These are phyloP conservation scores for Micromesistius poutassou DNA, from an alignment of 2,797 vertebrate genomes.

Conservation along the genomic window DNA sequence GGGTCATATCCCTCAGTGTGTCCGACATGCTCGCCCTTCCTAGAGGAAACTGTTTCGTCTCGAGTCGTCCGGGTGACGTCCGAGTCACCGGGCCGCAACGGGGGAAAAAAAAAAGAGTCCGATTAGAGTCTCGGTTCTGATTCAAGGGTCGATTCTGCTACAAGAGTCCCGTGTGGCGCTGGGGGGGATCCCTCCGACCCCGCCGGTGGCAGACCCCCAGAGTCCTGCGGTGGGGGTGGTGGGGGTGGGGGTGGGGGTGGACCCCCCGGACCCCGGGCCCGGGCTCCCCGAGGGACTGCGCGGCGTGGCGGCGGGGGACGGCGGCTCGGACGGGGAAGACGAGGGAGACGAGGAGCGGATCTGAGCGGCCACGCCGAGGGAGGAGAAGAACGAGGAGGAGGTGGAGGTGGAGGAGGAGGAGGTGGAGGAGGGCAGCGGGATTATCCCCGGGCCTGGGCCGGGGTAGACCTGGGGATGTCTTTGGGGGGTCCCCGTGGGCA, in stretches of 20 bases:
- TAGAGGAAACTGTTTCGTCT: slow-evolving; percentile 11
- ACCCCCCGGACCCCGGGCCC: not conserved
- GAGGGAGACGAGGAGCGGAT: no score
- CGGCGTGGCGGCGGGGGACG: slow-evolving; percentile 37
- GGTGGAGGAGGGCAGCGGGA: slow-evolving; percentile 20
- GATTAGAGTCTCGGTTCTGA: no score
- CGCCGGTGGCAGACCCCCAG: not conserved
- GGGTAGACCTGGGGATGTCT: slow-evolving; percentile 56
- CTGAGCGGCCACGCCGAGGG: no score
- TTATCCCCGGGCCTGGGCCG: not conserved
- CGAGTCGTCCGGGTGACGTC: slow-evolving; percentile 31
- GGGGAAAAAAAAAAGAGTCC: no score
- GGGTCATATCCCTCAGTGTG: slow-evolving; percentile 15
- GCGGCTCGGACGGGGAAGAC: slow-evolving; percentile 7
- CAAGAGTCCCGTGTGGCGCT: slow-evolving; percentile 38
- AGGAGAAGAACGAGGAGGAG: no score
- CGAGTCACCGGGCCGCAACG: not conserved
- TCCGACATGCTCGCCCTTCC: not conserved
- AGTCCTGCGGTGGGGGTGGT: no score
- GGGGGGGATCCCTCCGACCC: slow-evolving; percentile 30
- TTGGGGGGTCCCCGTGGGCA: slow-evolving; percentile 22
- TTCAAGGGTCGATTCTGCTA: slow-evolving; percentile 38
- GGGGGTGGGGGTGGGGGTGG: no score
- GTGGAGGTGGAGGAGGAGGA: not conserved
- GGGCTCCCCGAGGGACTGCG: slow-evolving; percentile 23